A percentile compares a stretch with the other conserved stretches of the same genome.
These are phyloP conservation scores for Pseudoips prasinana DNA, from an alignment of 2,888 invertebrate species.

Conservation along the genomic window DNA sequence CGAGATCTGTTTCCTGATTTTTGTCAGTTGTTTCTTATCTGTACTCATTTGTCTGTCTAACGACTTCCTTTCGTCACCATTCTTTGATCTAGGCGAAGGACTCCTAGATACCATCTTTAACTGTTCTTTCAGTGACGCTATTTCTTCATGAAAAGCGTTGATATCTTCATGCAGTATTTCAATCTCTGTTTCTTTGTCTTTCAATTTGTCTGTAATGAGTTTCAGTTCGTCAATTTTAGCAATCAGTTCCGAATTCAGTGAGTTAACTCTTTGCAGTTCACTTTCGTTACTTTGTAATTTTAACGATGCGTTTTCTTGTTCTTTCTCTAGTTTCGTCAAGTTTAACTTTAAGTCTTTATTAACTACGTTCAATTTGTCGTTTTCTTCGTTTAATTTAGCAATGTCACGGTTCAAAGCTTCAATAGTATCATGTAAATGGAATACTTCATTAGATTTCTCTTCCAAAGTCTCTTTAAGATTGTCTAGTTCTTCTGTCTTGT, in stretches of 20 bases:
- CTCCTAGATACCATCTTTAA: slow-evolving; percentile 72
- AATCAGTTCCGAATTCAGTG: slow-evolving; percentile 61
- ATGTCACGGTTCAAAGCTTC: slow-evolving; percentile 59
- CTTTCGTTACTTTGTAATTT: slow-evolving; percentile 65
- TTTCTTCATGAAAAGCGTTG: slow-evolving; percentile 74
- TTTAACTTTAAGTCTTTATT: slow-evolving; percentile 65
- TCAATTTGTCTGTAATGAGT: slow-evolving; percentile 62
- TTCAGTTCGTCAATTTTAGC: slow-evolving; percentile 69
- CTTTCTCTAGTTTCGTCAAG: slow-evolving; percentile 68
- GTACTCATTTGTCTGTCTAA: slow-evolving; percentile 72
- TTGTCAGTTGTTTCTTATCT: slow-evolving; percentile 82
- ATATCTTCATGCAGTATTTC: slow-evolving; percentile 78
- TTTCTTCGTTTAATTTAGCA: slow-evolving; percentile 65
- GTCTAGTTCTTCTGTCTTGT: slow-evolving; percentile 74
- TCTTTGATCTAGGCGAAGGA: slow-evolving; percentile 82
- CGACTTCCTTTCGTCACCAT: slow-evolving; percentile 76
- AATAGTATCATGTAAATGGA: slow-evolving; percentile 64
- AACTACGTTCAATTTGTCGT: slow-evolving; percentile 55
- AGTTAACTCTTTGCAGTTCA: slow-evolving; percentile 61
- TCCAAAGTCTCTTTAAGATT: slow-evolving; percentile 72
- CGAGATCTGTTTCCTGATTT: slow-evolving; percentile 70
- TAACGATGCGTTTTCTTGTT: slow-evolving; percentile 67
- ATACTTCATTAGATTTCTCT: slow-evolving; percentile 66
- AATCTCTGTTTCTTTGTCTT: slow-evolving; percentile 79
- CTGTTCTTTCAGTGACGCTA: slow-evolving; percentile 69